Evolutionary conservation across 2,888 invertebrate genomes (phyloP), one percentile per base, ranked within the genome.

Genomic region (Thelaira solivaga): DNA sequence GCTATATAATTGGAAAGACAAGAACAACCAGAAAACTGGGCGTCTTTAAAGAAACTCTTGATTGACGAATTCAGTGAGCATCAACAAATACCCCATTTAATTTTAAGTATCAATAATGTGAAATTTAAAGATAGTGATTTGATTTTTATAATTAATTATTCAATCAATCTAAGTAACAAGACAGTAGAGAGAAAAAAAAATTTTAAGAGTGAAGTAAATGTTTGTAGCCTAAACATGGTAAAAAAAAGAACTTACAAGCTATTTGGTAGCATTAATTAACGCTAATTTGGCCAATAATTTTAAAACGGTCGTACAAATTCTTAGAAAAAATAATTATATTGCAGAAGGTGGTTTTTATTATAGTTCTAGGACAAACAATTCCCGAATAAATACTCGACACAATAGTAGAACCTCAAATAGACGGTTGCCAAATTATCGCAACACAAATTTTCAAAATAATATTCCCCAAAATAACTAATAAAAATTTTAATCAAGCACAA

Each of bases 1-100:
- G 20, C 39, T 18, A 10, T 57, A 13, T 16, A 57, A 13, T 13
- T 36, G 16, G 22, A 26, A 2, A 41, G 26, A 57, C 24, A 29
- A 22, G 57, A 57, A 39, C 57, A 57, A 26, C 57, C 41, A 4
- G 57, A 41, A n/a, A 16, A 57, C 13, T 57, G 57, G 11, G 10
- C 16, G 24, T 10, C 39, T 13, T 13, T 41, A 39, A 57, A 22
- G 16, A 13, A 24, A 18, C 39, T 41, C 1, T 10, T 57, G 11
- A 57, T 41, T 31, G 11, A n/a, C 7, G 41, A 57, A 36, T 57
- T 22, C n/a, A 24, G 55, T 57, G 55, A 57, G 39, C 36, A 39
- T 7, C 22, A 39, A 36, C 36, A 22, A 0, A 57, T 57, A 13
- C 13, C 39, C n/a, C 20, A 49, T 26, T 26, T 49, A 49, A 49